phyloP scores from a whole-genome alignment of 1,140 invertebrate species.

The Penaeus vannamei region DNA sequence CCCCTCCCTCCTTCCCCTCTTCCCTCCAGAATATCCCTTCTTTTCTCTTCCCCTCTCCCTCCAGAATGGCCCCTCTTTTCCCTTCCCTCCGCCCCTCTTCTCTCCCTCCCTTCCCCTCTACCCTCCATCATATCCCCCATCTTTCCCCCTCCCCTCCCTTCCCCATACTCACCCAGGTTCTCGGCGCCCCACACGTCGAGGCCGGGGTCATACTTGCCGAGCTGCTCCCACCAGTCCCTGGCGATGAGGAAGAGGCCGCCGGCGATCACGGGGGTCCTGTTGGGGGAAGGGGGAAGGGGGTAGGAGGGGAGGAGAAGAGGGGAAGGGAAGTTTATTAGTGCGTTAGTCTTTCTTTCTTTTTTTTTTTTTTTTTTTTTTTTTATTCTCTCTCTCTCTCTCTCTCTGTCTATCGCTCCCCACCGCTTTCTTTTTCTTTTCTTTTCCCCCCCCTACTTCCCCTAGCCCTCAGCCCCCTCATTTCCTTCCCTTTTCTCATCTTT shows the following conservation, averaged over 20 bases:
- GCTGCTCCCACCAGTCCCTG: conserved; percentile 73
- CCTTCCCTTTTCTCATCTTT: too few relatives aligned
- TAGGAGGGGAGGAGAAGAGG: conserved; percentile 27
- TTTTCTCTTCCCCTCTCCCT: neutral
- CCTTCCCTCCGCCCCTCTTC: neutral
- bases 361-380: too few relatives aligned
- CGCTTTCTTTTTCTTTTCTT: too few relatives aligned
- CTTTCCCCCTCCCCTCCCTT: too few relatives aligned
- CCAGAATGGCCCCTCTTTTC: neutral
- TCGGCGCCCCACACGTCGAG: conserved; percentile 78
- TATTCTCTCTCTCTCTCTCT: too few relatives aligned
- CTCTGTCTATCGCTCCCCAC: too few relatives aligned
- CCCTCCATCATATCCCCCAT: too few relatives aligned
- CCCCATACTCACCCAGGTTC: conserved; percentile 71
- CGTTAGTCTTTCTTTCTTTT: too few relatives aligned
- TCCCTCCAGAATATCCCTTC: too few relatives aligned
- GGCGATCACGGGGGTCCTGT: conserved; percentile 74
- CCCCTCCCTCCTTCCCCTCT: conserved; percentile 68
- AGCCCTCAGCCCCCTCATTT: too few relatives aligned
- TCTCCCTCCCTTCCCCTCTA: conserved; percentile 68
- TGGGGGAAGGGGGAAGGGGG: neutral
- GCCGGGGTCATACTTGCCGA: conserved; percentile 76
- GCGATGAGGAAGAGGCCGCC: conserved; percentile 75
- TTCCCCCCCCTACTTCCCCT: too few relatives aligned
- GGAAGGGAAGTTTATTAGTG: neutral